Conservation (phyloP, 2,113 vertebrate species). For the Tautogolabrus adspersus region DNA sequence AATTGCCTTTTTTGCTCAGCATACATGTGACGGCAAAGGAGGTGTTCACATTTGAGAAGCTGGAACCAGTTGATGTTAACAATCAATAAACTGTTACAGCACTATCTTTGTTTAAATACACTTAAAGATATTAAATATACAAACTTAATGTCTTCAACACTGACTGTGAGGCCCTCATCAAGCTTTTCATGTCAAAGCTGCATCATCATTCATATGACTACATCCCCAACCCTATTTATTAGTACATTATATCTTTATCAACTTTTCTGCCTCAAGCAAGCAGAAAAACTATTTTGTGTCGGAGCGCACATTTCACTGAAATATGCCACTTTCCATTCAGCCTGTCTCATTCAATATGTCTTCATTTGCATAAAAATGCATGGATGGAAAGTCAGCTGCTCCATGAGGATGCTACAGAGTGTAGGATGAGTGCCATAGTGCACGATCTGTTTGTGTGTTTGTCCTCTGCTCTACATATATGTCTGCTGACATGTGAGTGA, state of each 20-base stretch:
- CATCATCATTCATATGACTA: conserved; percentile 22
- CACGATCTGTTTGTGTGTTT: conserved; percentile 32
- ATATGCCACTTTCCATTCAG: conserved; percentile 44
- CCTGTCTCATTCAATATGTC: conserved; percentile 40
- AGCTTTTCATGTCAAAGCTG: conserved; percentile 22
- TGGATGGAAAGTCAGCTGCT: conserved; percentile 41
- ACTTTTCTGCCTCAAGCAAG: conserved; percentile 31
- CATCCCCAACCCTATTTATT: conserved; percentile 19
- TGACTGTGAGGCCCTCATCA: conserved; percentile 6
- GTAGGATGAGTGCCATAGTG: conserved; percentile 4
- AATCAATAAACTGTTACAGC: neutral
- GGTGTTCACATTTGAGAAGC: neutral
- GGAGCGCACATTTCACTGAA: conserved; percentile 37
- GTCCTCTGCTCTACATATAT: conserved; percentile 58
- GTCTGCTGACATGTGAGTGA: conserved; percentile 71
- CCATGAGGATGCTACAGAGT: conserved; percentile 4
- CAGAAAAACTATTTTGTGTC: conserved; percentile 33
- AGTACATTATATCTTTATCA: conserved; percentile 28
- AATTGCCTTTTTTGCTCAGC: too few species aligned
- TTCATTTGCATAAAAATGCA: conserved; percentile 67
- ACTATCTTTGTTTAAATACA: neutral
- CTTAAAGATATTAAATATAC: neutral
- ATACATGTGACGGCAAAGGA: too few species aligned
- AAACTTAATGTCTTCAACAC: neutral
- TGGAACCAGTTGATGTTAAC: neutral